A percentile compares a stretch with the other conserved stretches of the same genome.
phyloP scores from a whole-genome alignment of 2,888 invertebrate species.

The Pristionchus japonicus region DNA sequence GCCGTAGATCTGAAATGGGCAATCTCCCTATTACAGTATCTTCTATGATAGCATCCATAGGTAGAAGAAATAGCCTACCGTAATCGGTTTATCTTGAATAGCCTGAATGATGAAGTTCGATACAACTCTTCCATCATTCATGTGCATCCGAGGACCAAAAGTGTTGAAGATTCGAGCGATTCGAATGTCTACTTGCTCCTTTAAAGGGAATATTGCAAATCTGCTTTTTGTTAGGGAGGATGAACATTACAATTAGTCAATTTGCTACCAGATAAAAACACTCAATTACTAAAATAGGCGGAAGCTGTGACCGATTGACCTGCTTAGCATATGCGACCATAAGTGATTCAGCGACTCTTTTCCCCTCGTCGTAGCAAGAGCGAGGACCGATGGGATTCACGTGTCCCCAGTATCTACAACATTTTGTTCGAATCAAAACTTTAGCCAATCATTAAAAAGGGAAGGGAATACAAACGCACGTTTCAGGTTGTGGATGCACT shows the following conservation, averaged over 20 bases:
- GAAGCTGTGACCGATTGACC: no score
- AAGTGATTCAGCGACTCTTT: constrained; percentile 95
- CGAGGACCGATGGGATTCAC: constrained; percentile 92
- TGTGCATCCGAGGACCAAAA: constrained; percentile 98
- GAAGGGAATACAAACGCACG: no score
- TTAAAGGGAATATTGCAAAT: not conserved
- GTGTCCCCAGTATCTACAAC: constrained; percentile 86
- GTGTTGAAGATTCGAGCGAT: constrained; percentile 99
- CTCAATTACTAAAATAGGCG: no score
- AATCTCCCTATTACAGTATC: not conserved
- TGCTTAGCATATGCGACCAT: constrained; percentile 95
- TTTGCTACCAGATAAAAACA: no score
- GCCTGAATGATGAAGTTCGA: constrained; percentile 98
- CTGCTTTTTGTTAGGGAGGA: not conserved
- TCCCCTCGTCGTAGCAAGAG: constrained; percentile 99
- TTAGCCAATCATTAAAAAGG: no score
- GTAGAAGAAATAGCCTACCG: constrained; percentile 79
- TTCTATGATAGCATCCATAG: not conserved
- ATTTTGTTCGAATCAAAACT: no score
- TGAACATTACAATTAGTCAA: no score
- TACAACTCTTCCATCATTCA: constrained; percentile 97
- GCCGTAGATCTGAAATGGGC: constrained; percentile 78
- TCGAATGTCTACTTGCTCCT: constrained; percentile 93
- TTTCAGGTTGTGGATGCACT: constrained; percentile 94
- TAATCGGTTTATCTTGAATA: constrained; percentile 92